phyloP scores from a whole-genome alignment of 2,797 vertebrate genomes.

The Eremophila alpestris region DNA sequence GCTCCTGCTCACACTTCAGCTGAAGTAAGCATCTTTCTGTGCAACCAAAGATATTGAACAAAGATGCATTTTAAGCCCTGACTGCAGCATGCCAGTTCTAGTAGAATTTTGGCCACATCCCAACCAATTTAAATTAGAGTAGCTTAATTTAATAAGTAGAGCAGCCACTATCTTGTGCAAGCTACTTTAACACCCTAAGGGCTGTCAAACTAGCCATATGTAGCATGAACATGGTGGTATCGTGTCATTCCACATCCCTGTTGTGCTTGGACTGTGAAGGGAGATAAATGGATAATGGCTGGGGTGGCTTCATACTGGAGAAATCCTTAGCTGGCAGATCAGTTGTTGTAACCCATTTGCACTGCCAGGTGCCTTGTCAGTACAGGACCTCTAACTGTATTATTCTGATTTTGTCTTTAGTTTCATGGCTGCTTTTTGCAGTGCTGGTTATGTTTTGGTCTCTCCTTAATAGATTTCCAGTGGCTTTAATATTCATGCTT shows the following conservation, averaged over 20 bases:
- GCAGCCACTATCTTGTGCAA: background rate
- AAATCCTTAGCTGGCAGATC: background rate
- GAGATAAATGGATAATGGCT: background rate
- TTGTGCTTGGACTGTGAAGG: background rate
- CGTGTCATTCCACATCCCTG: background rate
- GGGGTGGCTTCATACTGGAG: background rate
- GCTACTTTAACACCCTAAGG: background rate
- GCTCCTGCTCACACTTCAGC: slow-evolving; percentile 20
- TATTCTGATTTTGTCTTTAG: background rate
- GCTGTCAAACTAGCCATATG: background rate
- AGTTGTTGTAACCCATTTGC: background rate
- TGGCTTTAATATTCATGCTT: background rate
- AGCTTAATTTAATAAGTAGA: slow-evolving; percentile 41
- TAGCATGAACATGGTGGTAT: background rate
- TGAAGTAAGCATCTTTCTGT: slow-evolving; percentile 1
- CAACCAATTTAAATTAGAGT: slow-evolving; percentile 24
- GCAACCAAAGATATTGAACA: background rate
- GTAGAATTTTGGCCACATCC: slow-evolving; percentile 24
- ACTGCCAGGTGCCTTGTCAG: background rate
- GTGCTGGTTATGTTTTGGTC: background rate
- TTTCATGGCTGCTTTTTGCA: background rate
- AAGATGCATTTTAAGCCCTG: slow-evolving; percentile 31
- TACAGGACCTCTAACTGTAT: background rate
- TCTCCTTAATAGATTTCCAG: background rate
- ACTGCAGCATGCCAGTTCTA: slow-evolving; percentile 14